Evolutionary conservation across 2,113 vertebrate genomes (phyloP).

Genomic region (Myiagra hebetior): DNA sequence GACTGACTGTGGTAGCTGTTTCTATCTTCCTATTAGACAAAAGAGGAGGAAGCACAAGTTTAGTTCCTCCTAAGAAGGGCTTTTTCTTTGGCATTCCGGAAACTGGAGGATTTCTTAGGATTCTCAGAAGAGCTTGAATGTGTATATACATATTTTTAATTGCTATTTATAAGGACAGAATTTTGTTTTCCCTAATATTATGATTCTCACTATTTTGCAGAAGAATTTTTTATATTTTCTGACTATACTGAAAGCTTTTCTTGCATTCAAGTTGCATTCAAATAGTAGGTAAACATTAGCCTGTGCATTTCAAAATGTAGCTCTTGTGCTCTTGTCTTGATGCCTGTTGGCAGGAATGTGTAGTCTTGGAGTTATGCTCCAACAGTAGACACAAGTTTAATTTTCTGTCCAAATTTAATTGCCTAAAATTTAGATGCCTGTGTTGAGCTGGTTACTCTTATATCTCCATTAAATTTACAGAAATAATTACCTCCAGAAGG

Average conservation of each 20-base stretch:
- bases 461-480: constrained; percentile 43
- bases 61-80: not conserved
- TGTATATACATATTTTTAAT: not conserved
- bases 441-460: constrained; percentile 24
- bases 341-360: not conserved
- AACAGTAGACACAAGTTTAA: not conserved
- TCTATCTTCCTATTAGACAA: not conserved
- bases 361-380: not conserved
- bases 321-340: not conserved
- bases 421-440: constrained; percentile 8
- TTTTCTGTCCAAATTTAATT: constrained; percentile 11
- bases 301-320: not conserved
- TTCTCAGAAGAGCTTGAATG: not conserved
- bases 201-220: not conserved
- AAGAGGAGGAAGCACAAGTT: not conserved
- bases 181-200: not conserved
- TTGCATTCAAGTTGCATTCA: not conserved
- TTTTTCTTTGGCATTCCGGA: not conserved
- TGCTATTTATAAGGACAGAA: not conserved
- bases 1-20: not conserved
- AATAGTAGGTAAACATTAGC: not conserved
- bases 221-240: not conserved
- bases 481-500: constrained; percentile 43
- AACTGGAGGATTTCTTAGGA: not conserved
- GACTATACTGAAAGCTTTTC: not conserved